Base-by-base conservation (phyloP, 2,797 vertebrate genomes). In the Australoheros facetus region DNA sequence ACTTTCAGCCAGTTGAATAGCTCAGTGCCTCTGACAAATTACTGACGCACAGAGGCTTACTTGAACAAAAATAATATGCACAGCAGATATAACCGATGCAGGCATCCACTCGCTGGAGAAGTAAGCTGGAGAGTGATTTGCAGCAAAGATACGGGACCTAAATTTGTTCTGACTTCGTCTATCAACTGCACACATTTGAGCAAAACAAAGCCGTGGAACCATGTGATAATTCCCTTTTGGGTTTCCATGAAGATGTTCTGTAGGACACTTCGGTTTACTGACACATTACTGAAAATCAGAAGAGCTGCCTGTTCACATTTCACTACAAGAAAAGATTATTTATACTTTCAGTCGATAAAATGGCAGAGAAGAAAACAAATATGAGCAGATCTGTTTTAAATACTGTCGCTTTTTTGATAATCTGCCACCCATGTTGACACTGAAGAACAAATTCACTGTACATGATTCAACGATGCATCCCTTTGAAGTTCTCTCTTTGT, bases 151-250 rank as follows among this genome's bases (percentile, higher is more conserved):
- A 32, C 76, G 56, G 53, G 55, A 54, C 32, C 69, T 86, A 80
- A 58, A 89, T 87, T 83, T 34, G 34, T 42, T 81, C 56, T 70
- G 73, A 73, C 72, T 82, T 79, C 60, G 74, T 80, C 78, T 75
- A 51, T 75, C 13, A 10, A 69, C 71, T 59, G 32, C 21, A 77
- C 0, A 12, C 23, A 1, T 51, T 48, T 66, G 62, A 48, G 51
- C 17, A 53, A n/a, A 53, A 70, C 34, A 48, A 73, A 57, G 58
- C 60, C 28, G 26, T 64, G 57, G 73, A 48, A 57, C 59, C 3
- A 13, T 55, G 72, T 75, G 56, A 79, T 76, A 26, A 78, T 79
- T 81, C 60, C 39, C 60, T 64, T 64, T 64, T 45, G 60, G 64
- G 64, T 51, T 69, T 69, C 64, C 51, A 11, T 69, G 51, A 62